Base-by-base conservation (phyloP, 2,888 invertebrate genomes). In the Argyresthia goedartella region DNA sequence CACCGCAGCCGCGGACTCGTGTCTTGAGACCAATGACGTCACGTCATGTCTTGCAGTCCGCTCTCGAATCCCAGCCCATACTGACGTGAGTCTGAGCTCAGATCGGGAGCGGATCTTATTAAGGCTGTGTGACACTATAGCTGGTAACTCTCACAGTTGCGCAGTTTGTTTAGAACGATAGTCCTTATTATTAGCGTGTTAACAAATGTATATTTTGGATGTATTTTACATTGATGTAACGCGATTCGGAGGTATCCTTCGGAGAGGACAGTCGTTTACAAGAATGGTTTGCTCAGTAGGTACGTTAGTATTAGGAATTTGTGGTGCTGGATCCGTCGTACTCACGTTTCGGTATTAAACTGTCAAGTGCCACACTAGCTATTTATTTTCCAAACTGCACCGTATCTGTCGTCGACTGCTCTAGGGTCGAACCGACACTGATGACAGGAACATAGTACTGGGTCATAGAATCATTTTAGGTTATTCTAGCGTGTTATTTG, bases 201-300 rank as follows among this genome's bases (percentile, higher is more conserved):
- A 71, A 67, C 77, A 59, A 58, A 72, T 63, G 74, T 84, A 82
- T 85, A 82, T 84, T 86, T 85, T 85, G 80, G 78, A 85, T 77
- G 76, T 79, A 76, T 82, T 81, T 84, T 81, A 80, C 68, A 64
- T 39, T 36, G 25, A n/a, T 60, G 59, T 66, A 60, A 56, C 61
- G 59, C 60, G 65, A 59, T 59, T 56, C 59, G 63, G 66, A 68
- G 63, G 63, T 67, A 64, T 68, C 71, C 67, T 61, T 63, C 63
- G 66, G 69, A 62, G 62, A 61, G 71, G 66, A 69, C 66, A 65
- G 72, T 44, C 16, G 16, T 66, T 69, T 66, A 67, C 68, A 73
- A 70, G 73, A 79, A 79, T 76, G 82, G 79, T 85, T n/a, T 85
- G 86, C 86, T 86, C 86, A 85, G 73, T 82, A 78, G 75, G 72